Percentiles rank a stretch among this genome's conserved stretches.
Evolutionary conservation across 2,113 vertebrate genomes (phyloP).

Genomic region (Myiopsitta monachus): DNA sequence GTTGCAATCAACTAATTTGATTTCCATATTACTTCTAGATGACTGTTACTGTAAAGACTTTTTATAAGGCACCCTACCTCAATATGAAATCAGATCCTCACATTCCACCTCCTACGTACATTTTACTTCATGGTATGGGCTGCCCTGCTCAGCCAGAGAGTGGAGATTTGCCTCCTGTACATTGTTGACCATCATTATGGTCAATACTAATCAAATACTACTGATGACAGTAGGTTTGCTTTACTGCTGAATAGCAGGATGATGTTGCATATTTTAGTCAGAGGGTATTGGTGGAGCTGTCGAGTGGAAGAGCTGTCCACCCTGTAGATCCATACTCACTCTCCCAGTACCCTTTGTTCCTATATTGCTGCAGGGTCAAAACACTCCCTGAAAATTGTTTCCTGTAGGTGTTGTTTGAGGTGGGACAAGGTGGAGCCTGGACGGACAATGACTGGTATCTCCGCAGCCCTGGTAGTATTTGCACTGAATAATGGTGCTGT

Average conservation of each 20-base stretch:
- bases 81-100: background rate
- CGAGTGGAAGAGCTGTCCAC: background rate
- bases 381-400: rapidly evolving
- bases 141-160: background rate
- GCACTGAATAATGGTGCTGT: background rate
- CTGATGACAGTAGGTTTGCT: background rate
- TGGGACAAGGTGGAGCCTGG: background rate
- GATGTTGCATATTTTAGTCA: background rate
- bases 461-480: background rate
- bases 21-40: constrained; percentile 4
- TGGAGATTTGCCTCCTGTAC: background rate
- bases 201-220: background rate
- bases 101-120: rapidly evolving
- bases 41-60: background rate
- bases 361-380: rapidly evolving
- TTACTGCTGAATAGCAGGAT: background rate
- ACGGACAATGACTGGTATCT: background rate
- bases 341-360: rapidly evolving
- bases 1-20: background rate
- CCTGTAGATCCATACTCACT: background rate
- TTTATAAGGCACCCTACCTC: background rate
- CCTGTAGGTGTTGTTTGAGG: background rate
- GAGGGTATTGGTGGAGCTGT: background rate
- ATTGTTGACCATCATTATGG: background rate
- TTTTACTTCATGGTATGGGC: background rate